phyloP scores from a whole-genome alignment of 1,140 invertebrate genomes.

The Drosophila hydei region DNA sequence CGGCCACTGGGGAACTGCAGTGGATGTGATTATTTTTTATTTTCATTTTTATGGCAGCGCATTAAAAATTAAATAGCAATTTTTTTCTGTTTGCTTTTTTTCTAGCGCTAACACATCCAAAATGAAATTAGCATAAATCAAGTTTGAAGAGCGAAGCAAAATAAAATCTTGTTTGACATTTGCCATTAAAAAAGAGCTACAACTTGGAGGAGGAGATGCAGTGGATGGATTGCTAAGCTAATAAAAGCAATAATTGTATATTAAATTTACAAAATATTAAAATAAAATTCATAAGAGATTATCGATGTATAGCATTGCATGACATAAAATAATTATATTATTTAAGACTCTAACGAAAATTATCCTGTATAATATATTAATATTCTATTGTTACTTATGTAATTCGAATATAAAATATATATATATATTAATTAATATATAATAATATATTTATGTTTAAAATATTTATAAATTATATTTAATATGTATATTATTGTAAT shows the following conservation, averaged over 20 bases:
- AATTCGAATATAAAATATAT: neutral
- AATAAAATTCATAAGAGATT: too few species aligned
- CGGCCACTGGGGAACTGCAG: conserved; percentile 9
- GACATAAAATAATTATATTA: too few species aligned
- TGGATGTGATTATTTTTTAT: conserved; percentile 10
- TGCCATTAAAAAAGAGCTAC: neutral
- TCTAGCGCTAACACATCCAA: conserved; percentile 13
- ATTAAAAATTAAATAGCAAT: conserved; percentile 32
- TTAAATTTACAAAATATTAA: neutral
- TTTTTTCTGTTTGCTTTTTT: conserved; percentile 21
- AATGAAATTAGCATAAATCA: conserved; percentile 55
- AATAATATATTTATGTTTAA: neutral
- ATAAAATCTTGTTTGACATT: conserved; percentile 34
- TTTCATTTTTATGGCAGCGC: conserved; percentile 33
- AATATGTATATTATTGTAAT: too few species aligned
- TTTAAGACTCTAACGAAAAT: too few species aligned
- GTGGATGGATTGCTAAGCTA: neutral
- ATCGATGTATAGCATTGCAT: too few species aligned
- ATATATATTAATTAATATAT: neutral
- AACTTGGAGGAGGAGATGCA: neutral
- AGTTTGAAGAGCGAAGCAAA: conserved; percentile 34
- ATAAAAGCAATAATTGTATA: neutral
- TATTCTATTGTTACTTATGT: too few species aligned
- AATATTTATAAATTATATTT: neutral
- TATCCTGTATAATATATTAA: too few species aligned